Evolutionary conservation across 2,797 vertebrate species (phyloP), one percentile per base, ranked within the genome.

Genomic region (Gymnodraco acuticeps): DNA sequence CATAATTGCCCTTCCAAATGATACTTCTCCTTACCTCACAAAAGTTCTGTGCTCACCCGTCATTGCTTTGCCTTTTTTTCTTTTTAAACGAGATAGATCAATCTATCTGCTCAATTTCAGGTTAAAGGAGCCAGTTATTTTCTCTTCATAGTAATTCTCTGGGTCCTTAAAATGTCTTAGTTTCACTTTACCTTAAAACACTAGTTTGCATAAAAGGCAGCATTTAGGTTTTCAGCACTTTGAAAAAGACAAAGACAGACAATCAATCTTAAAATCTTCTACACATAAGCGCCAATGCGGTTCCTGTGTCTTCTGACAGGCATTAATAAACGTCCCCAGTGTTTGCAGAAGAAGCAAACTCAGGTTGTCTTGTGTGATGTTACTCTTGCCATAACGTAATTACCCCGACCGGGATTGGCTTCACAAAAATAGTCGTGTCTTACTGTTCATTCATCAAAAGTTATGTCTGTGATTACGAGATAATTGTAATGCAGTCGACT

Each of bases 371-470:
- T 84, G 31, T 88, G 87, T 86, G 86, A 88, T 78, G 86, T 77
- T 88, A 74, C 83, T 85, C 71, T 83, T 83, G 78, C 88, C 89
- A 86, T 89, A 58, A 75, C 71, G 14, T 82, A 87, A 89, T 93
- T 89, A 88, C 80, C 86, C 82, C 63, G 82, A 77, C 79, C 74
- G 73, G 80, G 81, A 82, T 86, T 78, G 77, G 88, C 83, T 78
- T 87, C 77, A 89, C 80, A 87, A 87, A 92, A 94, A 91, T 84
- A 91, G 85, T 87, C 89, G 82, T 58, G 68, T 69, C 70, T 81
- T 66, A 77, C 74, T 47, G 54, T 84, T 87, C 82, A 91, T 94
- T 89, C 88, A 89, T 93, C 86, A 89, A 89, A 86, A 51, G 69
- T 86, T 88, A 89, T 83, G 70, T 77, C 80, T 81, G 72, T 85